A percentile compares a stretch with the other conserved stretches of the same genome.
Evolutionary conservation across 1,140 invertebrate genomes (phyloP).

Genomic region (Calliphora vicina): DNA sequence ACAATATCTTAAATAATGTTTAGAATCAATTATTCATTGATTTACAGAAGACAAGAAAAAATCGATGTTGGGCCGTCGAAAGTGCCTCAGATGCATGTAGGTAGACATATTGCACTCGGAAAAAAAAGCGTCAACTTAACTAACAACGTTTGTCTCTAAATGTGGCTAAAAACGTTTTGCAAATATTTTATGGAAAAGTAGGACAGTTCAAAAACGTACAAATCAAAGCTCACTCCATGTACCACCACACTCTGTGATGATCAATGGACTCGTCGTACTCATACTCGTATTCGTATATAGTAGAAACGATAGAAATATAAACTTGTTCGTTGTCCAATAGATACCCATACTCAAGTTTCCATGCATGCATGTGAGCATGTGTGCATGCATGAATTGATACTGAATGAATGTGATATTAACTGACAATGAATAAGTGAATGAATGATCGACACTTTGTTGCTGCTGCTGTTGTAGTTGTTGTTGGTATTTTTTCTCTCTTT

Average conservation of each 20-base stretch:
- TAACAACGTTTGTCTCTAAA: slow-evolving; percentile 46
- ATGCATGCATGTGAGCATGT: background rate
- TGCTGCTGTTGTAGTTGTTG: background rate
- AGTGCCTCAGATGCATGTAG: background rate
- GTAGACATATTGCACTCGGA: background rate
- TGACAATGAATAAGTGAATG: slow-evolving; percentile 36
- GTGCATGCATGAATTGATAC: background rate
- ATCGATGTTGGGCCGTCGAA: background rate
- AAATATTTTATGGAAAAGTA: slow-evolving; percentile 63
- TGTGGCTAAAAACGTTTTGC: slow-evolving; percentile 53
- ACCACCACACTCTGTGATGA: slow-evolving; percentile 18
- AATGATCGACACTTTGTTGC: slow-evolving; percentile 20
- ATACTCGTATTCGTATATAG: background rate
- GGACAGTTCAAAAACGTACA: slow-evolving; percentile 54
- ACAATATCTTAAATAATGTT: too few species aligned
- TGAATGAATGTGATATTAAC: slow-evolving; percentile 26
- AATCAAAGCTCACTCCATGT: slow-evolving; percentile 51
- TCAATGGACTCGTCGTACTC: background rate
- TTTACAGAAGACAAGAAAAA: too few species aligned
- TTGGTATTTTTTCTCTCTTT: background rate
- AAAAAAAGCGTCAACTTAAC: slow-evolving; percentile 41
- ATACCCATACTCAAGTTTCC: background rate
- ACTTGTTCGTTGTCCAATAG: background rate
- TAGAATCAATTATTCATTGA: too few species aligned
- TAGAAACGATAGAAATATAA: background rate